Conservation (phyloP, 1,140 invertebrate species). For the Bicyclus anynana region DNA sequence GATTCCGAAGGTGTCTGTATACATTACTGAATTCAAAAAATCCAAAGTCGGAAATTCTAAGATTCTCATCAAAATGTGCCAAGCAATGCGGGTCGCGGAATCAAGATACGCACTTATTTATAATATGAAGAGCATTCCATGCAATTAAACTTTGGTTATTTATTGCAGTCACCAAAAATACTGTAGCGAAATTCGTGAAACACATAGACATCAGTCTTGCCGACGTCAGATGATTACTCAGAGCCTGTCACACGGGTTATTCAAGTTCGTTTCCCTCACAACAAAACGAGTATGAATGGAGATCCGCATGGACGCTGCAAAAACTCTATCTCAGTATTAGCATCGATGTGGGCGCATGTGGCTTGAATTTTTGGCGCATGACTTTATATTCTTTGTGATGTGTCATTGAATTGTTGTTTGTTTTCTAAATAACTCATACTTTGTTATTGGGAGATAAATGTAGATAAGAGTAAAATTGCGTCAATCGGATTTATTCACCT, state of each 20-base stretch:
- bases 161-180: slow-evolving; percentile 30
- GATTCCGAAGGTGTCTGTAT: not conserved
- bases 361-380: not conserved
- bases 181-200: slow-evolving; percentile 30
- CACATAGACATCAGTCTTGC: slow-evolving; percentile 17
- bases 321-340: slow-evolving; percentile 9
- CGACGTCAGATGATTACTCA: slow-evolving; percentile 39
- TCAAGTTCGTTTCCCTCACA: slow-evolving; percentile 46
- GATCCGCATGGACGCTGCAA: slow-evolving; percentile 18
- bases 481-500: no score
- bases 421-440: no score
- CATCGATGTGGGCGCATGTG: not conserved
- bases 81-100: slow-evolving; percentile 7
- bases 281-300: slow-evolving; percentile 44
- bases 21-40: not conserved
- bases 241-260: slow-evolving; percentile 48
- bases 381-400: no score
- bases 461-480: no score
- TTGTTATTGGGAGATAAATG: no score
- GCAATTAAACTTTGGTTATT: slow-evolving; percentile 35
- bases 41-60: not conserved
- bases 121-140: slow-evolving; percentile 17
- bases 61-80: slow-evolving; percentile 12
- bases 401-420: no score
- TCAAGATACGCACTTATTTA: slow-evolving; percentile 13